Conservation (phyloP, 1,140 invertebrate species). For the Sarcophaga peregrina region DNA sequence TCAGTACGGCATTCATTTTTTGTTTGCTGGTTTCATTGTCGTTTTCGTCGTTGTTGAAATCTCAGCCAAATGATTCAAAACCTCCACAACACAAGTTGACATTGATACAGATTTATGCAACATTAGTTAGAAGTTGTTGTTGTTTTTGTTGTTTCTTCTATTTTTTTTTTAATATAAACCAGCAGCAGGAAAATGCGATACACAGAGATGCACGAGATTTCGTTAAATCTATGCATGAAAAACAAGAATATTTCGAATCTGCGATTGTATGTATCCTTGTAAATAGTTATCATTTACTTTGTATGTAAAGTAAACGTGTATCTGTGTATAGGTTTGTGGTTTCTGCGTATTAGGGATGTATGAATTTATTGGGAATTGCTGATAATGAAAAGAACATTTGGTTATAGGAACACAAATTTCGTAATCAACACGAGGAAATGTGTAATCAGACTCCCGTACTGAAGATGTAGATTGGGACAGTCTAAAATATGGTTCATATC, state of each 20-base stretch:
- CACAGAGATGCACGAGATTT: not conserved
- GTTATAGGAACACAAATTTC: no score
- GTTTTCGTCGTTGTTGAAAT: slow-evolving; percentile 10
- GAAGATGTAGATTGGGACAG: no score
- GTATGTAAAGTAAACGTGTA: slow-evolving; percentile 3
- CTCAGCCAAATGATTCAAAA: slow-evolving; percentile 10
- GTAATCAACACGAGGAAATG: no score
- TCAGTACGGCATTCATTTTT: not conserved
- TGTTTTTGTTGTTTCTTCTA: not conserved
- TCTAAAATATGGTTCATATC: no score
- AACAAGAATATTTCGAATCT: not conserved
- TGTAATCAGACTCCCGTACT: no score
- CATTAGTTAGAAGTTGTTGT: slow-evolving; percentile 17
- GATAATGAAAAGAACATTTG: no score
- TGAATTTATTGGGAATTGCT: no score
- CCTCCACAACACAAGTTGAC: slow-evolving; percentile 23
- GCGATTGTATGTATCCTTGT: not conserved
- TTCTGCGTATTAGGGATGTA: not conserved
- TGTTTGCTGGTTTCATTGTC: not conserved
- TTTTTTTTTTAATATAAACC: no score
- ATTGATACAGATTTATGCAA: slow-evolving; percentile 25
- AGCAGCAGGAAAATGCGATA: no score
- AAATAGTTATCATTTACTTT: not conserved
- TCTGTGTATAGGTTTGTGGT: not conserved
- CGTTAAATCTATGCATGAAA: slow-evolving; percentile 22